Evolutionary conservation across 2,113 vertebrate genomes (phyloP), one percentile per base, ranked within the genome.

Genomic region (Barnardius zonarius): DNA sequence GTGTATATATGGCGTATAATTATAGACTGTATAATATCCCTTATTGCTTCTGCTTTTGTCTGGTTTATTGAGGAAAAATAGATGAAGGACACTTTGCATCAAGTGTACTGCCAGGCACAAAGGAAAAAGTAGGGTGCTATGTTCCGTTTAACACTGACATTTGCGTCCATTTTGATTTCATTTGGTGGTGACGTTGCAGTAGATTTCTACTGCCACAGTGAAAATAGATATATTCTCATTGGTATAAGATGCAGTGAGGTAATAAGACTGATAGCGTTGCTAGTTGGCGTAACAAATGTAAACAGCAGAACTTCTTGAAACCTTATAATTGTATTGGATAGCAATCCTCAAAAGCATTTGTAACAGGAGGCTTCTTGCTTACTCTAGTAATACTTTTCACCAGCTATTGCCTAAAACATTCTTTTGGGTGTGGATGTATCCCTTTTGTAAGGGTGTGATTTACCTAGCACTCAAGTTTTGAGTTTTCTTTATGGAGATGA

Each of bases 261-360:
- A n/a, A 0, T 44, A 62, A 78, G 49, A 31, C 15, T 49, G 31
- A 6, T 49, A 54, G 57, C 0, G 0, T 63, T 85, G 22, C 25
- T 78, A 18, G 24, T 61, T 72, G 20, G 48, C 30, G 10, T 66
- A 55, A 61, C 5, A 51, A 59, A 67, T n/a, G 9, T 76, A 12
- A 87, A 73, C 9, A 52, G 30, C 24, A 52, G 61, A 88, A 70
- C 30, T 86, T 88, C 6, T 31, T 76, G 19, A 74, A 90, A 46
- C 33, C 20, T 52, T 35, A 37, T 25, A 62, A 31, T 52, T 74
- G 10, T 39, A 7, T 61, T 67, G 27, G 44, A 52, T 31, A 64
- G 31, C 28, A 63, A 7, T 73, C 28, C 31, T 64, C n/a, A 68
- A 54, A 87, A 72, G n/a, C 31, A 17, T 28, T 43, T 59, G 37